Conservation (phyloP, 2,113 vertebrate species). For the Lonchura striata region DNA sequence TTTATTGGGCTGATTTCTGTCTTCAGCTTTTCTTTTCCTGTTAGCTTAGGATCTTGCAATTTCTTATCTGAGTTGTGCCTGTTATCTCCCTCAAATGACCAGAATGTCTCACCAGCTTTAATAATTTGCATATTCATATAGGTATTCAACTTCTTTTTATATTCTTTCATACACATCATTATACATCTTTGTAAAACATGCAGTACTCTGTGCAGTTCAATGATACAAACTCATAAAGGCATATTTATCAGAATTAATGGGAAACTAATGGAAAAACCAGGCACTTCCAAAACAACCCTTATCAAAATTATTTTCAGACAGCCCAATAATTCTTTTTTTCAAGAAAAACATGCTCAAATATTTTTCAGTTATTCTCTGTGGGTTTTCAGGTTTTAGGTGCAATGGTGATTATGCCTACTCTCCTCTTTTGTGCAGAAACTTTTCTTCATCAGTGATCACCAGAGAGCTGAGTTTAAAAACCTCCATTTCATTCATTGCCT, state of each 20-base stretch:
- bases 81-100: background rate
- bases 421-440: background rate
- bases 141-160: background rate
- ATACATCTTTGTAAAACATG: background rate
- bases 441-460: background rate
- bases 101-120: background rate
- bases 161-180: background rate
- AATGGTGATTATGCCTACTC: background rate
- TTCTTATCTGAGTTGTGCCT: background rate
- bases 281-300: background rate
- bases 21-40: background rate
- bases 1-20: background rate
- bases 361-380: background rate
- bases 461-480: background rate
- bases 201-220: background rate
- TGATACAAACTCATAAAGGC: background rate
- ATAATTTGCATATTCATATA: background rate
- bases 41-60: background rate
- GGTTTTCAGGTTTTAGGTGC: background rate
- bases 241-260: background rate
- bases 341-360: background rate
- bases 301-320: background rate
- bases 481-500: background rate
- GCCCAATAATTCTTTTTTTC: background rate
- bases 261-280: background rate